Conservation (phyloP, 2,113 vertebrate species). For the Etheostoma spectabile region DNA sequence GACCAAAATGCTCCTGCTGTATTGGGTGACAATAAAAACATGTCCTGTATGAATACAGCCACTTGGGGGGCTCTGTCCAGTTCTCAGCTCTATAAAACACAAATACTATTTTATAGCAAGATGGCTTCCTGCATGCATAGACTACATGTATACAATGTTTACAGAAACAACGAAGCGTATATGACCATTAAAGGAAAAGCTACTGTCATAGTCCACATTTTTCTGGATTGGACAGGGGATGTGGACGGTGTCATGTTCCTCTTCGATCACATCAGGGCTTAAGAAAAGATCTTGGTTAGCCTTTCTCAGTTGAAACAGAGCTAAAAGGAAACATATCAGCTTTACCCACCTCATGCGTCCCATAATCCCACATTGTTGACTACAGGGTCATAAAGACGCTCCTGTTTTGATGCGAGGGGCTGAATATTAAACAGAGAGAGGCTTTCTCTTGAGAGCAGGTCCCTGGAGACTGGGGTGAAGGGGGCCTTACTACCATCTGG, state of each 20-base stretch:
- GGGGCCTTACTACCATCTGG: conserved; percentile 68
- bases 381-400: conserved; percentile 41
- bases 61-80: conserved; percentile 50
- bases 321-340: conserved; percentile 1
- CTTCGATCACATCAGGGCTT: conserved; percentile 8
- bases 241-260: background rate
- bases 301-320: background rate
- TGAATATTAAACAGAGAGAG: conserved; percentile 60
- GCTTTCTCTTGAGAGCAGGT: conserved; percentile 56
- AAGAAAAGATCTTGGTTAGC: background rate
- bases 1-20: background rate
- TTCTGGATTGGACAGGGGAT: too few relatives aligned
- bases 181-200: background rate
- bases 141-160: conserved; percentile 16
- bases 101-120: too few relatives aligned
- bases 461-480: conserved; percentile 61
- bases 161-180: background rate
- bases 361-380: conserved; percentile 54
- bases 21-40: conserved; percentile 47
- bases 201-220: background rate
- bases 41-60: conserved; percentile 16
- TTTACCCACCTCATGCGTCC: conserved; percentile 6
- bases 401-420: conserved; percentile 10
- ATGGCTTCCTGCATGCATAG: conserved; percentile 39
- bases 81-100: background rate